These are phyloP conservation scores for Chelon labrosus DNA, from an alignment of 2,797 vertebrate species.

Conservation along the genomic window DNA sequence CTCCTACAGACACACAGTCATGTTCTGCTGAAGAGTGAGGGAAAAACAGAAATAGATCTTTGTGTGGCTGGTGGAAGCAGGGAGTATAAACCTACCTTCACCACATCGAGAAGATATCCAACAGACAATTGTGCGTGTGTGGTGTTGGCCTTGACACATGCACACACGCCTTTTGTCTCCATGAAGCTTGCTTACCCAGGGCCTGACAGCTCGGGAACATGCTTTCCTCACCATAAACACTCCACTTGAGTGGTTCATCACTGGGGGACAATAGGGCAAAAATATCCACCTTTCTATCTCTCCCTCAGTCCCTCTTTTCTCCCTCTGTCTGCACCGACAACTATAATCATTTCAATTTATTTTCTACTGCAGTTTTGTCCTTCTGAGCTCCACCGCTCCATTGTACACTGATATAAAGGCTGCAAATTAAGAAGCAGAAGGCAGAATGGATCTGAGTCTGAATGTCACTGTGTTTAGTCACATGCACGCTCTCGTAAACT, in stretches of 20 bases:
- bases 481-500: constrained; percentile 14
- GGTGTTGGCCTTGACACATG: constrained; percentile 47
- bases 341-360: constrained; percentile 62
- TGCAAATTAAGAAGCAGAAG: constrained; percentile 25
- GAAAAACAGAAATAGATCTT: constrained; percentile 43
- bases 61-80: constrained; percentile 13
- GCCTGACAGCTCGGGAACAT: constrained; percentile 68
- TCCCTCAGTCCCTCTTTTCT: constrained; percentile 48
- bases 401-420: constrained; percentile 45
- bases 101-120: constrained; percentile 49
- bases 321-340: constrained; percentile 18
- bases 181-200: constrained; percentile 54
- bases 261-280: constrained; percentile 50
- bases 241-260: constrained; percentile 52
- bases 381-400: constrained; percentile 19
- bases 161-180: constrained; percentile 70
- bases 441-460: constrained; percentile 23
- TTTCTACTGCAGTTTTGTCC: constrained; percentile 38
- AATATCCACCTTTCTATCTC: constrained; percentile 49
- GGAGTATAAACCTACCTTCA: constrained; percentile 17
- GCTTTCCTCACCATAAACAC: constrained; percentile 66
- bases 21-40: constrained; percentile 30
- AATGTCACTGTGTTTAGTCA: constrained; percentile 26
- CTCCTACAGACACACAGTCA: constrained; percentile 19
- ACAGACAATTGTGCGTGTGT: constrained; percentile 20